Percentiles rank a stretch among this genome's conserved stretches.
phyloP scores from a whole-genome alignment of 2,888 invertebrate species.

The Argyra leucocephala region DNA sequence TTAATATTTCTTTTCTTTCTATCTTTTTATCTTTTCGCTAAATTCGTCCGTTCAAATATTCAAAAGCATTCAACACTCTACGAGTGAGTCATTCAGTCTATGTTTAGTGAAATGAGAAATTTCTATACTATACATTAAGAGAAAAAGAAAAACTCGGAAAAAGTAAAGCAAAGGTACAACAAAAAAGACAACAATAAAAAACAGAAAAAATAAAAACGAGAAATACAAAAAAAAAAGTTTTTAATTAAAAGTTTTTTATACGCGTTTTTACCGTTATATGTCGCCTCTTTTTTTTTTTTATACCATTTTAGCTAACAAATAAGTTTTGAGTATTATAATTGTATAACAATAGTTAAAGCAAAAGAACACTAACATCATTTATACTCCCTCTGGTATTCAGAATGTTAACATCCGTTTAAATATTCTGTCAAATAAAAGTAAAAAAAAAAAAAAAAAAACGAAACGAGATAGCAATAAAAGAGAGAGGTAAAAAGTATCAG shows the following conservation, averaged over 20 bases:
- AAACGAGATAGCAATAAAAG: too few relatives aligned
- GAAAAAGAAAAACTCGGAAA: neutral
- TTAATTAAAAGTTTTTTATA: neutral
- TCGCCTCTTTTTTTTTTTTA: neutral
- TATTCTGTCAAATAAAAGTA: neutral
- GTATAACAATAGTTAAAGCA: neutral
- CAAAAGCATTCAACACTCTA: too few relatives aligned
- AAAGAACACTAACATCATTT: neutral
- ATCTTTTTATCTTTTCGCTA: too few relatives aligned
- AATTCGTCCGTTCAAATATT: too few relatives aligned
- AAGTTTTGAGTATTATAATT: neutral
- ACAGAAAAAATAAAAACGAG: neutral
- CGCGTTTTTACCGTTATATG: neutral
- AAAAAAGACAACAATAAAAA: neutral
- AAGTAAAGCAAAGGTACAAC: neutral
- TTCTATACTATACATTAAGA: neutral
- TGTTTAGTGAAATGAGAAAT: too few relatives aligned
- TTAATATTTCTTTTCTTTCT: too few relatives aligned
- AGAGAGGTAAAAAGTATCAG: too few relatives aligned
- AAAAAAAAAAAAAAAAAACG: neutral
- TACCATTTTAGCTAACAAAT: neutral
- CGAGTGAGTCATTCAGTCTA: too few relatives aligned
- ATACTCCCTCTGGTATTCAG: neutral
- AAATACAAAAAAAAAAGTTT: neutral
- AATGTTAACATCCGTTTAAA: neutral